Conservation (phyloP, 2,888 invertebrate genomes). For the Exephanes ischioxanthus region DNA sequence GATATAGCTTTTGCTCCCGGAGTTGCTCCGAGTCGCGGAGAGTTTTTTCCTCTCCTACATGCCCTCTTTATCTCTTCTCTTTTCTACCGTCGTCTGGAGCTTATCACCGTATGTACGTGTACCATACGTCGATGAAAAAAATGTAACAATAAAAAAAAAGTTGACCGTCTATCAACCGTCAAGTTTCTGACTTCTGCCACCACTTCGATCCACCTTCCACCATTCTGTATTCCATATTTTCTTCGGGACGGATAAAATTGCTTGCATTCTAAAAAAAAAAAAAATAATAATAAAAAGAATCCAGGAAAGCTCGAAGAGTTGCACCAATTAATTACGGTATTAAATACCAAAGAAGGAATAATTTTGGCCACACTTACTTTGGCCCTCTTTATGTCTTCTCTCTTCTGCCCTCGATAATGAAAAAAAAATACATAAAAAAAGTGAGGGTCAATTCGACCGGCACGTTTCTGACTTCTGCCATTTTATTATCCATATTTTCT, state of each 20-base stretch:
- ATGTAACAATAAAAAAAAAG: background rate
- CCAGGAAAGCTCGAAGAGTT: background rate
- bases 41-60: conserved; percentile 33
- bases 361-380: background rate
- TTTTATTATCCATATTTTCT: conserved; percentile 4
- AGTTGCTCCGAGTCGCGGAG: conserved; percentile 11
- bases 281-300: background rate
- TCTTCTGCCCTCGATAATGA: background rate
- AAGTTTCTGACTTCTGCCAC: conserved; percentile 32
- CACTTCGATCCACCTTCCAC: conserved; percentile 12
- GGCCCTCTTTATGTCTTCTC: background rate
- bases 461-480: conserved; percentile 30
- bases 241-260: background rate
- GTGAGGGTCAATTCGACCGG: conserved; percentile 36
- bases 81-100: conserved; percentile 11
- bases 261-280: background rate
- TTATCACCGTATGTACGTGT: background rate
- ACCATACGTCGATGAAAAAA: conserved; percentile 23
- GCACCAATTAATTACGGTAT: conserved; percentile 13
- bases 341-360: background rate
- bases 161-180: conserved; percentile 41
- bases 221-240: conserved; percentile 13
- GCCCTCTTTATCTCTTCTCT: conserved; percentile 12
- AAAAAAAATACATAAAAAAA: background rate
- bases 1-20: conserved; percentile 10